Evolutionary conservation across 2,888 invertebrate species (phyloP), one percentile per base, ranked within the genome.

Genomic region (Willowsia nigromaculata): DNA sequence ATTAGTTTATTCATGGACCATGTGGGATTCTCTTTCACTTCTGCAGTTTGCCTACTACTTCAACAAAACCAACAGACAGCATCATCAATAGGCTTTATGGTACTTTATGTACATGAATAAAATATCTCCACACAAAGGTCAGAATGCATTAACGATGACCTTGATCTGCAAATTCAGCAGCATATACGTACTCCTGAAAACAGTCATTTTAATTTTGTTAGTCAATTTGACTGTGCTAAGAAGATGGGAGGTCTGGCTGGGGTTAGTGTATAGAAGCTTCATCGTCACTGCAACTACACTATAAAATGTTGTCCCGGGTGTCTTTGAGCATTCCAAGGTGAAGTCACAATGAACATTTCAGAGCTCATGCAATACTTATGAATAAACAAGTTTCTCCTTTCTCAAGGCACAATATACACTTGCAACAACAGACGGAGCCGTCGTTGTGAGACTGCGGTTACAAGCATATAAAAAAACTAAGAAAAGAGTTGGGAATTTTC

Each of bases 101-200:
- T 62, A 62, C 62, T 27, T 30, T 9, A 62, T 50, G 50, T 27
- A 9, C 25, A 40, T 71, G 65, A 37, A 71, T 71, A 43, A 68
- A 71, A 71, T 71, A 71, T 71, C 11, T n/a, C n/a, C n/a, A n/a
- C 40, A 71, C n/a, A 71, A 43, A 71, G 71, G 71, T 71, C 71
- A 71, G 37, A 68, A n/a, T 68, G 9, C 68, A 68, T 13, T 33
- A 15, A 37, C 4, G 2, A 22, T 40, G 71, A 9, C 71, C 71
- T 71, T 71, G 71, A 71, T 71, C 40, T 71, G 71, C 25, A 43
- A 71, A 71, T 40, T 40, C 25, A 71, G 71, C 40, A 22, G 22
- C 9, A 40, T 4, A 18, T 18, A 27, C 37, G 65, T n/a, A n/a
- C n/a, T n/a, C n/a, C n/a, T 15, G 37, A 40, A 37, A 18, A 68